These are phyloP conservation scores for Hylaea fasciaria DNA, from an alignment of 2,888 invertebrate species.

Conservation along the genomic window DNA sequence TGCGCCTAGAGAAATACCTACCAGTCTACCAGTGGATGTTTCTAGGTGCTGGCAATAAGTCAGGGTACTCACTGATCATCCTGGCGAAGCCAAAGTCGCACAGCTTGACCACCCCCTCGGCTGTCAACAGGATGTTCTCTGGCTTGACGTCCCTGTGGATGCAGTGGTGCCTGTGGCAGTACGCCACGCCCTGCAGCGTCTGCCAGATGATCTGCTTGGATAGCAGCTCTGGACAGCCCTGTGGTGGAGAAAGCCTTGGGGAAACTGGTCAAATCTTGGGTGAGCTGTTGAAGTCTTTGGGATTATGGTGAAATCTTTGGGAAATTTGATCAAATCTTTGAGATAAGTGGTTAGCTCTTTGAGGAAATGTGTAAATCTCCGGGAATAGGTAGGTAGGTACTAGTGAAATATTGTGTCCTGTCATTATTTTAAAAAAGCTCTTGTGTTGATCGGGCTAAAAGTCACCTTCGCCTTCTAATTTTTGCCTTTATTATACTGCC, in stretches of 20 bases:
- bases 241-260: constrained; percentile 30
- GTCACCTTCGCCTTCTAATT: no score
- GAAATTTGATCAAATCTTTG: no score
- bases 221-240: constrained; percentile 95
- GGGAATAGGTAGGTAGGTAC: no score
- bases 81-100: constrained; percentile 99
- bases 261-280: not conserved
- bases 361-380: no score
- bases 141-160: constrained; percentile 99
- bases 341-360: not conserved
- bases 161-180: constrained; percentile 98
- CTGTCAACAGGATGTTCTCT: constrained; percentile 98
- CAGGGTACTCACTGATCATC: constrained; percentile 89
- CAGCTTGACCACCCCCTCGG: constrained; percentile 96
- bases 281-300: not conserved
- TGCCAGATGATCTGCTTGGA: constrained; percentile 98
- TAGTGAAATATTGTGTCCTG: no score
- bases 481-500: no score
- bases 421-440: no score
- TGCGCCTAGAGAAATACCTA: no score
- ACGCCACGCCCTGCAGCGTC: constrained; percentile 96
- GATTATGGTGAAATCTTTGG: no score
- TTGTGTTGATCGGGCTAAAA: no score
- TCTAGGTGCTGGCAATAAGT: not conserved
- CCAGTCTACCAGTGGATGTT: no score